A percentile compares a stretch with the other conserved stretches of the same genome.
phyloP scores from a whole-genome alignment of 2,888 invertebrate species.

The Carterocephalus palaemon region DNA sequence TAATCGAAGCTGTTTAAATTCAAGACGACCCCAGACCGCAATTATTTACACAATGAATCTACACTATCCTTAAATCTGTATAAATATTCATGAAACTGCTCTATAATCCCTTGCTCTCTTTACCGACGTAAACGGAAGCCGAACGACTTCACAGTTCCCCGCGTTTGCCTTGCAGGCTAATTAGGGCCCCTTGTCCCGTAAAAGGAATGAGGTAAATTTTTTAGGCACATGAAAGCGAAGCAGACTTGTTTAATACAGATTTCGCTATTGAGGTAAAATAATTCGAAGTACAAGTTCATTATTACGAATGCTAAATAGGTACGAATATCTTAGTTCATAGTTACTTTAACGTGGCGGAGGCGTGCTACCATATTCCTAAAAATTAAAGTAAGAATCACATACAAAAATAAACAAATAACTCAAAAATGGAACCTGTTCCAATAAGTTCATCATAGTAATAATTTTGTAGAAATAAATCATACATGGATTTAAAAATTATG shows the following conservation, averaged over 20 bases:
- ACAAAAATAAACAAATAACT: too few relatives aligned
- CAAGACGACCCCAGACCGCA: constrained; percentile 46
- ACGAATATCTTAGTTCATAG: too few relatives aligned
- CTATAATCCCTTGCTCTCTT: constrained; percentile 56
- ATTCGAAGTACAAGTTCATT: too few relatives aligned
- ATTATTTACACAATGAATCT: constrained; percentile 56
- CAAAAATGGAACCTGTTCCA: too few relatives aligned
- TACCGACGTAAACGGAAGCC: constrained; percentile 50
- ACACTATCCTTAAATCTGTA: constrained; percentile 60
- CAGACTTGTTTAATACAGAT: neutral
- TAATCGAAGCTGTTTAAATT: constrained; percentile 46
- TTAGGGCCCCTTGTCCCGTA: constrained; percentile 10
- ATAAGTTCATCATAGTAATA: too few relatives aligned
- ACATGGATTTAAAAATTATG: too few relatives aligned
- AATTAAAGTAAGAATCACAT: too few relatives aligned
- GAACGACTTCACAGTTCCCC: constrained; percentile 44
- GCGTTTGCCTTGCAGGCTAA: constrained; percentile 20
- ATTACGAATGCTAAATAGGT: too few relatives aligned
- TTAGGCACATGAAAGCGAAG: neutral
- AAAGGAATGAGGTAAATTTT: constrained; percentile 5
- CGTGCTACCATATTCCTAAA: too few relatives aligned
- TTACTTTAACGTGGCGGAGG: too few relatives aligned
- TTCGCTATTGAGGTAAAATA: too few relatives aligned
- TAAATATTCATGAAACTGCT: constrained; percentile 66
- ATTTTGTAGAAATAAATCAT: too few relatives aligned